phyloP scores from a whole-genome alignment of 1,140 invertebrate species.

The Aphaenogaster floridana region DNA sequence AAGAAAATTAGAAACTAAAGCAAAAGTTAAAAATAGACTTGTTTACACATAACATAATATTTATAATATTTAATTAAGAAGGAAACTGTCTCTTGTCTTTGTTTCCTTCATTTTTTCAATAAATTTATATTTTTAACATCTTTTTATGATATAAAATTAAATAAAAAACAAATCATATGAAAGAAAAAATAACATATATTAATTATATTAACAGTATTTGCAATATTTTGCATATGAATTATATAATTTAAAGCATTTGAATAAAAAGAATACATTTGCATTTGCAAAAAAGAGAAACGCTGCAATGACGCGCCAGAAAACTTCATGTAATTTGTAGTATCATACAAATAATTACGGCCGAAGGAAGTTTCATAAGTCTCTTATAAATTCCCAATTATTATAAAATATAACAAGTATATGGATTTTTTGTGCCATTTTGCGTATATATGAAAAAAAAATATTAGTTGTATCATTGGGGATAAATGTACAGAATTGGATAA shows the following conservation, averaged over 20 bases:
- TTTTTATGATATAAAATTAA: conserved; percentile 16
- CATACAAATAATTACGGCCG: conserved; percentile 42
- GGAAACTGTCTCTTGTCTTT: not conserved
- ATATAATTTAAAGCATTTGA: not conserved
- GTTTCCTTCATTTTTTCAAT: conserved; percentile 1
- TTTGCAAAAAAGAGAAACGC: conserved; percentile 59
- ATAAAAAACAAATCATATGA: conserved; percentile 5
- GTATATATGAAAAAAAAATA: conserved; percentile 63
- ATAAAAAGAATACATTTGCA: conserved; percentile 32
- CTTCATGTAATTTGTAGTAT: conserved; percentile 68
- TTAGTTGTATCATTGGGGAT: conserved; percentile 63
- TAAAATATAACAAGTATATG: conserved; percentile 68
- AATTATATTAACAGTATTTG: conserved; percentile 11
- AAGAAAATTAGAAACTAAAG: not conserved
- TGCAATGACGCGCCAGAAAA: conserved; percentile 49
- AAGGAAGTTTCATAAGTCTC: conserved; percentile 57
- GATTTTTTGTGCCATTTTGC: conserved; percentile 55
- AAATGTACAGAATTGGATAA: conserved; percentile 67
- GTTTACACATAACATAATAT: not conserved
- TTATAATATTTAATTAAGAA: conserved; percentile 8
- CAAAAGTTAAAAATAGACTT: conserved; percentile 28
- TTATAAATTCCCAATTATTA: conserved; percentile 62
- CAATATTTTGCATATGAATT: not conserved
- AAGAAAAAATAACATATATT: not conserved
- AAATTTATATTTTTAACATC: not conserved